Percentiles rank a stretch among this genome's conserved stretches.
Evolutionary conservation across 2,888 invertebrate species (phyloP).

Genomic region (Drosophila ezoana): DNA sequence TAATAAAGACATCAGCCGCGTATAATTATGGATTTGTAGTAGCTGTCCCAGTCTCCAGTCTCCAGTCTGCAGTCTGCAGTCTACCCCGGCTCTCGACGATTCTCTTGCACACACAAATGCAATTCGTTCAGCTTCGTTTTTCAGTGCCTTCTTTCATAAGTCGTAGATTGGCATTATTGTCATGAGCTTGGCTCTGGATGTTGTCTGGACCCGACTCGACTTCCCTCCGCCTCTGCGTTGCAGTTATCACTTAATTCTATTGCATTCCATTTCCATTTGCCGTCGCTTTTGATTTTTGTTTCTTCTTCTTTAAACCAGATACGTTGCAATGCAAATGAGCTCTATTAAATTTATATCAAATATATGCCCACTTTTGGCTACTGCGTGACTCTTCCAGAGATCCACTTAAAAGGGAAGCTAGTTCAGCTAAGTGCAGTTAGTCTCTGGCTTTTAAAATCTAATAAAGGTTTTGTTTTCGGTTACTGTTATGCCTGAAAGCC

Average conservation of each 20-base stretch:
- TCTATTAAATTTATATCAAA: conserved; percentile 70
- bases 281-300: conserved; percentile 7
- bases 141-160: conserved; percentile 74
- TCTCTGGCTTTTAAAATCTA: conserved; percentile 60
- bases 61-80: conserved; percentile 4
- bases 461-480: conserved; percentile 49
- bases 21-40: conserved; percentile 82
- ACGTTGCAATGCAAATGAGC: conserved; percentile 64
- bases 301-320: background rate
- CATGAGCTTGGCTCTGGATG: conserved; percentile 56
- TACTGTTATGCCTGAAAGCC: conserved; percentile 43
- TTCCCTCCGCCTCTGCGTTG: background rate
- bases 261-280: conserved; percentile 62
- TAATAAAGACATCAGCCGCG: conserved; percentile 83
- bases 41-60: conserved; percentile 44
- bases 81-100: conserved; percentile 17
- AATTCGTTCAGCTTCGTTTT: conserved; percentile 83
- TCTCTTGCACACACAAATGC: conserved; percentile 52
- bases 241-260: conserved; percentile 69
- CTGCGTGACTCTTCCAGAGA: conserved; percentile 46
- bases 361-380: conserved; percentile 49
- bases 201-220: conserved; percentile 4
- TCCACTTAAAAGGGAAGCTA: background rate
- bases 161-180: conserved; percentile 84
- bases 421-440: conserved; percentile 62